Conservation (phyloP, 2,113 vertebrate genomes). For the Planiliza haematocheilus region DNA sequence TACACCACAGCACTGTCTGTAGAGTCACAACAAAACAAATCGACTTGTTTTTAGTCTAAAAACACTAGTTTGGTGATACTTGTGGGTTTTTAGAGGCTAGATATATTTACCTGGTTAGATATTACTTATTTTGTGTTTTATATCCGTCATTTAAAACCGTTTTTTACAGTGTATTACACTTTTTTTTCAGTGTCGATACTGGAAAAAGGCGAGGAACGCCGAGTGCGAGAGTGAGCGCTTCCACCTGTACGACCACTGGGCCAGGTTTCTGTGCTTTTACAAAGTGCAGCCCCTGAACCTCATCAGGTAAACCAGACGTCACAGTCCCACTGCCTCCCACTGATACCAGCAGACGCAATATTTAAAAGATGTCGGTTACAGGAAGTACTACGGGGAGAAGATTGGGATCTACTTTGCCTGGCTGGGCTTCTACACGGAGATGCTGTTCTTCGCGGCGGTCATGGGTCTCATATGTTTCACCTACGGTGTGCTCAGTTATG, state of each 20-base stretch:
- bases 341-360: too few species aligned
- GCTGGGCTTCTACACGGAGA: slow-evolving; percentile 98
- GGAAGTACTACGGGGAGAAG: slow-evolving; percentile 97
- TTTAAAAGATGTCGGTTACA: too few species aligned
- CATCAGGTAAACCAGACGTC: slow-evolving; percentile 91
- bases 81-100: too few species aligned
- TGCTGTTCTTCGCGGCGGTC: slow-evolving; percentile 93
- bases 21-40: too few species aligned
- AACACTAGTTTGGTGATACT: too few species aligned
- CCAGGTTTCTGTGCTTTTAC: slow-evolving; percentile 91
- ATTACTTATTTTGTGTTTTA: too few species aligned
- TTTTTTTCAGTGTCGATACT: slow-evolving; percentile 90
- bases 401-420: slow-evolving; percentile 99
- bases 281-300: slow-evolving; percentile 97
- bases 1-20: too few species aligned
- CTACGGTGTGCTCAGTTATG: slow-evolving; percentile 92
- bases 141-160: too few species aligned
- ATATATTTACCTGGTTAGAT: too few species aligned
- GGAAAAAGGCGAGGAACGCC: slow-evolving; percentile 86
- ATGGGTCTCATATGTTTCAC: slow-evolving; percentile 94
- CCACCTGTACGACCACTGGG: slow-evolving; percentile 91
- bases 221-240: slow-evolving; percentile 90
- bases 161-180: not conserved
- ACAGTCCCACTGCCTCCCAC: too few species aligned
- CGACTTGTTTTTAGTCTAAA: too few species aligned